Evolutionary conservation across 2,797 vertebrate genomes (phyloP), one percentile per base, ranked within the genome.

Genomic region (Loris lydekkerianus): DNA sequence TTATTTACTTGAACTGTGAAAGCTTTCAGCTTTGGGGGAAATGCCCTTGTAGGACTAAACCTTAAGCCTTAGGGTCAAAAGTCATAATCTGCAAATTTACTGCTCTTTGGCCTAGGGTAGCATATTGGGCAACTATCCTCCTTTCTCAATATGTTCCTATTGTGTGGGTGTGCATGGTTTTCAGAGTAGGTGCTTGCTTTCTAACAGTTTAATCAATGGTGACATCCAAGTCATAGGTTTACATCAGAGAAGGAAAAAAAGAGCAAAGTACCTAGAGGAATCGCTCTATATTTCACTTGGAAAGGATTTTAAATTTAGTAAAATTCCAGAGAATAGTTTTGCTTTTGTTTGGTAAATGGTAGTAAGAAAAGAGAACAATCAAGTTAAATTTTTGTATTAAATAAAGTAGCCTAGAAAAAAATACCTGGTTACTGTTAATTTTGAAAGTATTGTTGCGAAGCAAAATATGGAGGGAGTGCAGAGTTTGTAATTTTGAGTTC

Each of bases 271-370:
- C 4, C 15, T 9, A 23, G 46, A 65, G 31, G 13, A 15, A 31
- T 84, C 5, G 21, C 53, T 94, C 34, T 92, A 10, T 86, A 11
- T 84, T 90, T 84, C 18, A 70, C 58, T 86, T 78, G 13, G 69
- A 20, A 82, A 89, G n/a, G 13, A 13, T 11, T 61, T 58, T 23
- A 69, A 23, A 18, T 34, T 86, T 65, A 43, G 13, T 78, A 76
- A 43, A 14, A 3, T 88, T 67, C 15, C 69, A 46, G 23, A 13
- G 43, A 25, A 15, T 21, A 37, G 29, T 61, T 73, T 40, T 82
- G 3, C 56, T 91, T 87, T 37, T 5, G 34, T 37, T 20, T 61
- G 53, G 25, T 69, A 78, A 82, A 61, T 4, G 13, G 17, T 70
- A 46, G 13, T 70, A 46, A 67, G 17, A 34, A 34, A 34, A 63